Evolutionary conservation across 2,888 invertebrate genomes (phyloP).

Genomic region (Spilarctia lutea): DNA sequence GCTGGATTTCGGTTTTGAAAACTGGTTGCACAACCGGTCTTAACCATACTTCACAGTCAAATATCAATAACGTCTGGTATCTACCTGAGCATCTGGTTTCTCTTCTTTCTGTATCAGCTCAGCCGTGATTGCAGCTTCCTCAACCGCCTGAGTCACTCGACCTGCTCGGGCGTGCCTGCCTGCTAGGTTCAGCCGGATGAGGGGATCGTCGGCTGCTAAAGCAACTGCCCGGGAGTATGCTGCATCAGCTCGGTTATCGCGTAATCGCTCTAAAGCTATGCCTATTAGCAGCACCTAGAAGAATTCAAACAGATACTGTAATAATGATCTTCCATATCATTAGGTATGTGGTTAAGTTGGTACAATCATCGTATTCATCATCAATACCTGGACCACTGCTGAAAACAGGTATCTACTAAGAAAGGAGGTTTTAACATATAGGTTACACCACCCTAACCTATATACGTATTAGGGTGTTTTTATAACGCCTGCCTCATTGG

Average conservation of each 20-base stretch:
- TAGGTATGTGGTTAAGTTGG: not conserved
- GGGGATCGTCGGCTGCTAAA: conserved; percentile 68
- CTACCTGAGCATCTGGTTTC: conserved; percentile 71
- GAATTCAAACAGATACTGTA: not conserved
- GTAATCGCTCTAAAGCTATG: conserved; percentile 74
- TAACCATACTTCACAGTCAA: not conserved
- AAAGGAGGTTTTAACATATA: too few relatives aligned
- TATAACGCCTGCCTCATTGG: too few relatives aligned
- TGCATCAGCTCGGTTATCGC: conserved; percentile 74
- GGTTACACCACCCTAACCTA: too few relatives aligned
- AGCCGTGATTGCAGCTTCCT: conserved; percentile 62
- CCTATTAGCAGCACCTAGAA: conserved; percentile 75
- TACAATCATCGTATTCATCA: too few relatives aligned
- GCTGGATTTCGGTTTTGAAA: not conserved
- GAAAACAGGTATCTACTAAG: too few relatives aligned
- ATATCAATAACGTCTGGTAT: not conserved
- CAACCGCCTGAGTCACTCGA: conserved; percentile 60
- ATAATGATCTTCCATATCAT: not conserved
- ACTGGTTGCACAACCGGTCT: not conserved
- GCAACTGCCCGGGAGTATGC: conserved; percentile 70
- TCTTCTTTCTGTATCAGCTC: conserved; percentile 60
- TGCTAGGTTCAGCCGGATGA: conserved; percentile 74
- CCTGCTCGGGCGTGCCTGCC: conserved; percentile 72
- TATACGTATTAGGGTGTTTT: too few relatives aligned
- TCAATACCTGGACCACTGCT: too few relatives aligned